Evolutionary conservation across 2,113 vertebrate species (phyloP), one percentile per base, ranked within the genome.

Genomic region (Gymnarchus niloticus): DNA sequence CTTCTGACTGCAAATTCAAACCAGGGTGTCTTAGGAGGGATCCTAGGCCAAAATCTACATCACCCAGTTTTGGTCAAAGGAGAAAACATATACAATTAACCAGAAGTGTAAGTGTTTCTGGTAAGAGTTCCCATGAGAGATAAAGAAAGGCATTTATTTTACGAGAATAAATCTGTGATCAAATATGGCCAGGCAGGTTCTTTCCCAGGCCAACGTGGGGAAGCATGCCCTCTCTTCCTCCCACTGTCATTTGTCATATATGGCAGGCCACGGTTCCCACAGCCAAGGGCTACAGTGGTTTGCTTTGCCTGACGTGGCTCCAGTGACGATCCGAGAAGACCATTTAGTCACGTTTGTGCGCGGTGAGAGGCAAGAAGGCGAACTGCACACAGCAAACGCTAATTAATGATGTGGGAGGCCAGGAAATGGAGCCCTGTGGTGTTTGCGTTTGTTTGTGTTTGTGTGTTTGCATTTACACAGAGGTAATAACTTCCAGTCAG

Each of bases 81-180:
- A 19, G 12, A 41, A 14, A 65, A 17, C n/a, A n/a, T 54, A 80
- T 23, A 14, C 2, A 37, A 25, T n/a, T 28, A 48, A 25, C 44
- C 56, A 44, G 8, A 84, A 17, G 21, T 51, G 14, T 14, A 17
- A 17, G 19, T 83, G 3, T 81, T 85, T 25, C 37, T 23, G 46
- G 41, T 23, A 61, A 69, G 28, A n/a, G 37, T 3, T 14, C 46
- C 81, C 59, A 23, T 65, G 41, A 52, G 25, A 52, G 21, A 51
- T 51, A 33, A 33, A 33, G 2, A 25, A 61, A 81, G 46, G 33
- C 76, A 65, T 12, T 81, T 21, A 51, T 23, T 28, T 81, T 82
- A 86, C 37, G 57, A 76, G 85, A 76, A 86, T 69, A 44, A 56
- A 82, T 12, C 51, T 23, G 28, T 80, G 49, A 14, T 76, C 48